Evolutionary conservation across 2,888 invertebrate genomes (phyloP).

Genomic region (Eristalis tenax): DNA sequence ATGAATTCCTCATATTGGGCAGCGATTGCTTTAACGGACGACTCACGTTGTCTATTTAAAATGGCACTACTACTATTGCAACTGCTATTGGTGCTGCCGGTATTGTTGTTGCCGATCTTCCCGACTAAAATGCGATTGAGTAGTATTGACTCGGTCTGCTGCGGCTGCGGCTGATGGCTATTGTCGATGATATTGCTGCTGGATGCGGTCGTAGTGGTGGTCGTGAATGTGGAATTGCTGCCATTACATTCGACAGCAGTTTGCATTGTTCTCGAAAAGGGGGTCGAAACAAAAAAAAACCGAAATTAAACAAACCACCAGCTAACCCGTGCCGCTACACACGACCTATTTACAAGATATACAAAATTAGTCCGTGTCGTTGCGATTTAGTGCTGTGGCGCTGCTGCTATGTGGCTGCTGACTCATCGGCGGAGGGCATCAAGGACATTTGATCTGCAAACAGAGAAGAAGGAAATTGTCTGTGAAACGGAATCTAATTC

Average conservation of each 20-base stretch:
- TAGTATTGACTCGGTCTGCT: conserved; percentile 51
- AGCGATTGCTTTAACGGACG: conserved; percentile 59
- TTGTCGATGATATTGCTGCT: conserved; percentile 66
- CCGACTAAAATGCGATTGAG: conserved; percentile 66
- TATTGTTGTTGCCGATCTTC: conserved; percentile 56
- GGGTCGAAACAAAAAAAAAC: background rate
- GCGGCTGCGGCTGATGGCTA: conserved; percentile 68
- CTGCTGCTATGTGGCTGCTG: conserved; percentile 49
- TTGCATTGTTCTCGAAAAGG: conserved; percentile 73
- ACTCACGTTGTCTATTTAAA: conserved; percentile 51
- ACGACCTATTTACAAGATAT: conserved; percentile 1
- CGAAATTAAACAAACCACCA: background rate
- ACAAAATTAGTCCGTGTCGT: background rate
- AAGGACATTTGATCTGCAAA: conserved; percentile 63
- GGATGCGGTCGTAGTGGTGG: conserved; percentile 55
- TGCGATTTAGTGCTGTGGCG: conserved; percentile 22
- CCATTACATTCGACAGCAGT: conserved; percentile 76
- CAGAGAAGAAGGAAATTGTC: conserved; percentile 19
- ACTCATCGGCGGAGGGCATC: conserved; percentile 45
- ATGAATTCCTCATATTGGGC: conserved; percentile 61
- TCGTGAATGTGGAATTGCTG: conserved; percentile 72
- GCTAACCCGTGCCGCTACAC: background rate
- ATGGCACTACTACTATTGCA: conserved; percentile 38
- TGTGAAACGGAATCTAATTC: conserved; percentile 33
- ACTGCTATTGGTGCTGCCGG: conserved; percentile 34